Percentiles rank a stretch among this genome's conserved stretches.
These are phyloP conservation scores for Stenopsyche tienmushanensis DNA, from an alignment of 1,140 invertebrate species.

Conservation along the genomic window DNA sequence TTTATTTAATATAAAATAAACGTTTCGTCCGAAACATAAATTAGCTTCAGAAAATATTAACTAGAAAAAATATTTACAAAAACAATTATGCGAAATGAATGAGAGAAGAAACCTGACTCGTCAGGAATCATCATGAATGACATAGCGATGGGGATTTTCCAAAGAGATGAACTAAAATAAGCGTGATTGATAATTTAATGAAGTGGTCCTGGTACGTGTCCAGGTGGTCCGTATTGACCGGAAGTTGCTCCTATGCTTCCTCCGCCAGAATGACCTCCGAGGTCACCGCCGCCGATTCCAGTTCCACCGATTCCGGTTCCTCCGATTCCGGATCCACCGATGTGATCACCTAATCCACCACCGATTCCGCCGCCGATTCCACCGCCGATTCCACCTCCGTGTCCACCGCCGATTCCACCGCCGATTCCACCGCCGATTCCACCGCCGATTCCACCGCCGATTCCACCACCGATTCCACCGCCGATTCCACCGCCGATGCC, in stretches of 20 bases:
- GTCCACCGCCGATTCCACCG: conserved; percentile 44
- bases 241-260: neutral
- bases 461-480: conserved; percentile 43
- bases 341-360: conserved; percentile 40
- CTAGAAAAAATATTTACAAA: conserved; percentile 29
- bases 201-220: conserved; percentile 31
- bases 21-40: conserved; percentile 18
- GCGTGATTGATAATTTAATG: conserved; percentile 22
- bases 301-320: conserved; percentile 9
- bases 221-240: conserved; percentile 35
- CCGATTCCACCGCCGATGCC: conserved; percentile 44
- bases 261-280: conserved; percentile 7
- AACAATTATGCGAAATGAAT: neutral
- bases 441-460: conserved; percentile 44
- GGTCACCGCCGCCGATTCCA: conserved; percentile 2
- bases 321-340: conserved; percentile 46
- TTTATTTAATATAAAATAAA: conserved; percentile 22
- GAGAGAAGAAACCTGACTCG: conserved; percentile 21
- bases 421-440: conserved; percentile 42
- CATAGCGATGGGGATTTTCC: conserved; percentile 8
- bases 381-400: conserved; percentile 43
- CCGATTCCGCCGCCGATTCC: conserved; percentile 44
- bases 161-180: no score
- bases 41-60: conserved; percentile 20
- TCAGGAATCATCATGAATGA: conserved; percentile 17